A percentile compares a stretch with the other conserved stretches of the same genome.
Conservation (phyloP, 2,797 vertebrate genomes). For the Helarctos malayanus region DNA sequence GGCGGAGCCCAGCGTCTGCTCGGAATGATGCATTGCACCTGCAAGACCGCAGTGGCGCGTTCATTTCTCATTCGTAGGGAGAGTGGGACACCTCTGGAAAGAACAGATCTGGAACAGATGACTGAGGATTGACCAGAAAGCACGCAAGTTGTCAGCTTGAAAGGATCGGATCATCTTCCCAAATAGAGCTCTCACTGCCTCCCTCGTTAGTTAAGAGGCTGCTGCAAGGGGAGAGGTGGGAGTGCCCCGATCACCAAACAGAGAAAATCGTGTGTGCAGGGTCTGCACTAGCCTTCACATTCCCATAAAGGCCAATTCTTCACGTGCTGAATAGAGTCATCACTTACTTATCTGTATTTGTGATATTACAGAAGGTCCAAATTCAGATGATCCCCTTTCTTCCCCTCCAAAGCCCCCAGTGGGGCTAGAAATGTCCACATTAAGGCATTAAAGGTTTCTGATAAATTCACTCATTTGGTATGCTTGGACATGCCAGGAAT, state of each 20-base stretch:
- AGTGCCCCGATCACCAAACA: neutral
- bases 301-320: neutral
- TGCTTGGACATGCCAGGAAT: conserved; percentile 4
- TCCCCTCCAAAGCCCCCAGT: neutral
- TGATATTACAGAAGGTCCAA: conserved; percentile 11
- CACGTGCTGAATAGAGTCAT: neutral
- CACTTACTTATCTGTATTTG: conserved; percentile 31
- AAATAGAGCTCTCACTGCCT: conserved; percentile 57
- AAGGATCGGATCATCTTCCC: conserved; percentile 56
- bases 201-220: neutral
- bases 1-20: neutral
- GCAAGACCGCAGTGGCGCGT: neutral
- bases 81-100: conserved; percentile 24
- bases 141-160: conserved; percentile 50
- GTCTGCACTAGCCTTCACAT: neutral
- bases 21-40: conserved; percentile 72
- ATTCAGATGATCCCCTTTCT: neutral
- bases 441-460: conserved; percentile 47
- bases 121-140: conserved; percentile 32
- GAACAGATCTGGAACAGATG: neutral
- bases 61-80: conserved; percentile 70
- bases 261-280: neutral
- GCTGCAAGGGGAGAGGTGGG: neutral
- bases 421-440: neutral
- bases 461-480: conserved; percentile 25